phyloP scores from a whole-genome alignment of 1,140 invertebrate species.

The Triops longicaudatus region DNA sequence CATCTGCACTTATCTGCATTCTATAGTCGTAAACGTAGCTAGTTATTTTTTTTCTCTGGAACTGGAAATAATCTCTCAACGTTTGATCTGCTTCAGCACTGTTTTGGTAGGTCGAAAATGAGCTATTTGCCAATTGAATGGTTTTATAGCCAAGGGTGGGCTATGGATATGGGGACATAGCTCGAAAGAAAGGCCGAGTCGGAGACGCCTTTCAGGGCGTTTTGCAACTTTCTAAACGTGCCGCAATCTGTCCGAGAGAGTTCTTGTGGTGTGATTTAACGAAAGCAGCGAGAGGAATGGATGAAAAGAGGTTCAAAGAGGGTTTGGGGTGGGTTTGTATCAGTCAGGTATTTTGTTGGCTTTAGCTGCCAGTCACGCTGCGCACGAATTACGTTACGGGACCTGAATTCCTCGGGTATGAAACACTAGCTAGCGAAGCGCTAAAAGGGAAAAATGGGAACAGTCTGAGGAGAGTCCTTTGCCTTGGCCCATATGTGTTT shows the following conservation, averaged over 20 bases:
- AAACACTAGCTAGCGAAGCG: background rate
- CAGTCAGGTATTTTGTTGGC: background rate
- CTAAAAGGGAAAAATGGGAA: slow-evolving; percentile 7
- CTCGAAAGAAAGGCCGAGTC: background rate
- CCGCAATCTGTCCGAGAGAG: background rate
- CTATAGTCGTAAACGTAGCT: too few relatives aligned
- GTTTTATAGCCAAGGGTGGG: slow-evolving; percentile 4
- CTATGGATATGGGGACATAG: background rate
- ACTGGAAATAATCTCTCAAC: too few relatives aligned
- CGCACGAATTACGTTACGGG: slow-evolving; percentile 14
- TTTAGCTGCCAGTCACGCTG: background rate
- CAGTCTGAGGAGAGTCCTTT: background rate
- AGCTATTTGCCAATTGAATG: too few relatives aligned
- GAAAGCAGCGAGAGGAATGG: background rate
- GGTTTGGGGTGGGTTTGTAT: background rate
- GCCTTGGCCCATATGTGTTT: background rate
- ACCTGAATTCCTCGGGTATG: background rate
- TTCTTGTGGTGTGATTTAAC: background rate
- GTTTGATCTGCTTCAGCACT: too few relatives aligned
- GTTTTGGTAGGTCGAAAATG: too few relatives aligned
- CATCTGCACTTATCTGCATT: too few relatives aligned
- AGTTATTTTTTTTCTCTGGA: too few relatives aligned
- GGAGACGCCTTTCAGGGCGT: background rate
- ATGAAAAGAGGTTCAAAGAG: too few relatives aligned
- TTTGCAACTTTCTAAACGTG: slow-evolving; percentile 3